Percentiles rank a stretch among this genome's conserved stretches.
Conservation (phyloP, 2,888 invertebrate species). For the Scaeva pyrastri region DNA sequence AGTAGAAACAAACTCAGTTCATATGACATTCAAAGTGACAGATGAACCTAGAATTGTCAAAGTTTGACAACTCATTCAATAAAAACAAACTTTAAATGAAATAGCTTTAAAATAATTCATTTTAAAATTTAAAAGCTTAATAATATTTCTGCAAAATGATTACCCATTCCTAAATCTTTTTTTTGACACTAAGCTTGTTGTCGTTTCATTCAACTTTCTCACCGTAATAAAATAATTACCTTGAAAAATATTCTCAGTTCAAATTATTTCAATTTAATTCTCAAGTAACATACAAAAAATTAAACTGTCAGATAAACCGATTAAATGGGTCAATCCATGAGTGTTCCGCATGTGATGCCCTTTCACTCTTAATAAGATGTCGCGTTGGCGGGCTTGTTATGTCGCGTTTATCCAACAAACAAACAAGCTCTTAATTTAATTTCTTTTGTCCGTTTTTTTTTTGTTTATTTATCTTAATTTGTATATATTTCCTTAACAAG, state of each 20-base stretch:
- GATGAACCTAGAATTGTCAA: too few relatives aligned
- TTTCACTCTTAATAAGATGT: background rate
- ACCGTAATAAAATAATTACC: background rate
- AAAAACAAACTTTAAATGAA: too few relatives aligned
- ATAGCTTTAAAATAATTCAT: too few relatives aligned
- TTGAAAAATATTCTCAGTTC: background rate
- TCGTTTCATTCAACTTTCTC: background rate
- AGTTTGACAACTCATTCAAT: too few relatives aligned
- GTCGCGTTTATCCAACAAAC: conserved; percentile 3
- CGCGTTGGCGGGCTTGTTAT: conserved; percentile 20
- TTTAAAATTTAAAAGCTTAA: too few relatives aligned
- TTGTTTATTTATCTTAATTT: conserved; percentile 30
- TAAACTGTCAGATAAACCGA: conserved; percentile 10
- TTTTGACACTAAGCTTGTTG: too few relatives aligned
- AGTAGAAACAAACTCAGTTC: too few relatives aligned
- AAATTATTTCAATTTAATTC: background rate
- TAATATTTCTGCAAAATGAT: too few relatives aligned
- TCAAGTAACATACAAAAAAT: background rate
- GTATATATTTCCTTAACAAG: conserved; percentile 26
- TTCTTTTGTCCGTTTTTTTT: conserved; percentile 7
- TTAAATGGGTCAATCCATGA: conserved; percentile 20
- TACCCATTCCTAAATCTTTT: too few relatives aligned
- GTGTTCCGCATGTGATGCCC: background rate
- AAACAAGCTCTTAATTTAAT: conserved; percentile 37
- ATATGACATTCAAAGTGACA: too few relatives aligned